Evolutionary conservation across 2,113 vertebrate genomes (phyloP), one percentile per base, ranked within the genome.

Genomic region (Orycteropus afer): DNA sequence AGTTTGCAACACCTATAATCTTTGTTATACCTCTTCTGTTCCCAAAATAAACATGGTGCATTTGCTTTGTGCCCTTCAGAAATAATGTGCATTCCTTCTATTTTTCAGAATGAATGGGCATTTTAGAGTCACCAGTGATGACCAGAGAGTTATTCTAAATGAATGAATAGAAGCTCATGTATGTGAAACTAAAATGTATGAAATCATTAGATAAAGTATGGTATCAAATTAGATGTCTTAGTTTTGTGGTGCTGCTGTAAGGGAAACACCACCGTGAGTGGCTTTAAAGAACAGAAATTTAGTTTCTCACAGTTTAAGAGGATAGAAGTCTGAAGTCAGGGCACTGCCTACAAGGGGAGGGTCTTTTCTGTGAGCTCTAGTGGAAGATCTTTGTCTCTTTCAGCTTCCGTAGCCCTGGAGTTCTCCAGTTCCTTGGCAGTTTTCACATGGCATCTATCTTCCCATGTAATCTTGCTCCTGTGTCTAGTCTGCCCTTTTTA

Each of bases 71-170:
- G 45, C 23, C 51, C 59, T 51, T 80, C 17, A 61, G 87, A 65
- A 89, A 37, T 82, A 74, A 92, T 91, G 65, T 81, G 40, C 91
- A 13, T 61, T 96, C 77, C 27, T 27, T 0, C 18, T 47, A 47
- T 57, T 87, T 77, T 90, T 93, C 82, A 71, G 91, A 55, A 91
- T 69, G 79, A 88, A 74, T 84, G 83, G 45, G n/a, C 57, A 79
- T 88, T 95, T 97, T 89, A 93, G 25, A 94, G 53, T 93, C 25
- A 69, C 22, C 3, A 11, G 45, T 51, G 74, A 74, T 74, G 45
- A 91, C 76, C 49, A 25, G 55, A 96, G 53, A 78, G 74, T 94
- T 91, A 20, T 85, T 71, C 45, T 67, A 37, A 96, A 45, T 67
- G 65, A 89, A 74, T 83, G 53, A 49, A 34, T 82, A 8, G 40